phyloP scores from a whole-genome alignment of 2,797 vertebrate species.

The Acanthornis magna region DNA sequence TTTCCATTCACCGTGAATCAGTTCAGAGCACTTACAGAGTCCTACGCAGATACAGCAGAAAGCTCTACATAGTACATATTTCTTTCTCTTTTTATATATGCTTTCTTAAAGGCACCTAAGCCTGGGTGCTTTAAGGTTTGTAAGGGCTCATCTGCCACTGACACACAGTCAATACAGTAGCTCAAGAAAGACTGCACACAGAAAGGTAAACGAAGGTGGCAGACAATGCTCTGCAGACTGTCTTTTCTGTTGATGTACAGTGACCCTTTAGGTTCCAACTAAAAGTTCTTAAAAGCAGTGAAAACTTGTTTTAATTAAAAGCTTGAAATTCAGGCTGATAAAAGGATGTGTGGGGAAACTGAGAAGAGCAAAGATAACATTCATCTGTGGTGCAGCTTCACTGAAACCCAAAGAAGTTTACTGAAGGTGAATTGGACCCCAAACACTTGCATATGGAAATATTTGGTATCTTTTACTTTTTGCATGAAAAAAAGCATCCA shows the following conservation, averaged over 20 bases:
- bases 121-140: neutral
- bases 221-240: neutral
- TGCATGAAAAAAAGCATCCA: neutral
- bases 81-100: neutral
- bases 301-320: constrained; percentile 12
- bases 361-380: neutral
- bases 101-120: neutral
- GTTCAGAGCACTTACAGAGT: neutral
- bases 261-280: neutral
- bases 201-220: neutral
- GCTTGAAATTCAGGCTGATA: neutral
- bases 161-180: neutral
- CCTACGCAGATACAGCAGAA: neutral
- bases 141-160: neutral
- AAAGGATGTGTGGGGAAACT: neutral
- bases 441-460: neutral
- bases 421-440: neutral
- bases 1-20: neutral
- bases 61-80: neutral
- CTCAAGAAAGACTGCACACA: neutral
- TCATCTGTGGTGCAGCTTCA: neutral
- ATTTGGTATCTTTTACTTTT: neutral
- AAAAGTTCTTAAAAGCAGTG: neutral
- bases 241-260: neutral
- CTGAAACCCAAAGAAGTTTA: neutral